Evolutionary conservation across 2,113 vertebrate species (phyloP).

Genomic region (Calonectris borealis): DNA sequence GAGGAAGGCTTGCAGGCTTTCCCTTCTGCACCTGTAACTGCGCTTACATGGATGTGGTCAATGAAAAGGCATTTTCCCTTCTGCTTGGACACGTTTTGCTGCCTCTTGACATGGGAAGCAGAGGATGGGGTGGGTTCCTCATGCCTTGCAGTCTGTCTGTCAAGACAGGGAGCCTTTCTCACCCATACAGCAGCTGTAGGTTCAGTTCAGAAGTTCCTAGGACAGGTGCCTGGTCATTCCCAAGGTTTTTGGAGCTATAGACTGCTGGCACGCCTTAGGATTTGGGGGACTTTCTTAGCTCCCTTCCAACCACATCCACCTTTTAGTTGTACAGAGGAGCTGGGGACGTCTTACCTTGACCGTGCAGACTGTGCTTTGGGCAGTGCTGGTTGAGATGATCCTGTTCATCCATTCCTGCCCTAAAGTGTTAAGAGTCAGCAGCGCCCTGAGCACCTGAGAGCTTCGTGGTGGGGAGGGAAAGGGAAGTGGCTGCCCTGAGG

Average conservation of each 20-base stretch:
- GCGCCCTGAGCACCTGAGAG: not conserved
- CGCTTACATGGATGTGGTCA: not conserved
- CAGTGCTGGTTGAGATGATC: not conserved
- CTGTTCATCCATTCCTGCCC: not conserved
- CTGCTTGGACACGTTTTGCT: not conserved
- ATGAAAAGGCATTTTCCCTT: not conserved
- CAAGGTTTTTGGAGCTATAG: not conserved
- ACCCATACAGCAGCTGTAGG: not conserved
- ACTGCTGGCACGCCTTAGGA: not conserved
- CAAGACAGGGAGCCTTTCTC: not conserved
- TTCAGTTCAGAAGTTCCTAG: not conserved
- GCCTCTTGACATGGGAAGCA: not conserved
- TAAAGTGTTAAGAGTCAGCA: not conserved
- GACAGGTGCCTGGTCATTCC: not conserved
- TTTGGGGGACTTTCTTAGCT: not conserved
- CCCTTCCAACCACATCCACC: not conserved
- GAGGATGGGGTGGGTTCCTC: not conserved
- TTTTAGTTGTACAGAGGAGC: not conserved
- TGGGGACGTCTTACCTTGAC: accelerated
- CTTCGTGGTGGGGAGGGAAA: not conserved
- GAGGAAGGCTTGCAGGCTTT: not conserved
- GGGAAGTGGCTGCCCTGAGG: not conserved
- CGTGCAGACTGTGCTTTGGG: not conserved
- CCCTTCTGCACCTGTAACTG: not conserved
- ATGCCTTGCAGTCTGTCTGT: not conserved